Percentiles rank a stretch among this genome's conserved stretches.
Conservation (phyloP, 2,113 vertebrate genomes). For the Dendrocopos noguchii region DNA sequence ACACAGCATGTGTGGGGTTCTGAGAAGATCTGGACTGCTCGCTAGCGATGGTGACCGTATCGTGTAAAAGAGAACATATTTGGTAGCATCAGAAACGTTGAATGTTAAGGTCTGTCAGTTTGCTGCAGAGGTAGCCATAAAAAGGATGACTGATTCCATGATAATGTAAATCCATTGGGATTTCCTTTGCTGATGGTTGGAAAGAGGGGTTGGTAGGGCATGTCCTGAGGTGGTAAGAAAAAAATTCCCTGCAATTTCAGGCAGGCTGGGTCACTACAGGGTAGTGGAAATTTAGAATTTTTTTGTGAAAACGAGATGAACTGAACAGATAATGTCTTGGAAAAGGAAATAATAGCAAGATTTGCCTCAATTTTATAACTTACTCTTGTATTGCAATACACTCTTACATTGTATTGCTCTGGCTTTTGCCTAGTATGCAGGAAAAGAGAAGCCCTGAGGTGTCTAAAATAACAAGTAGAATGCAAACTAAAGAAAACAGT, state of each 20-base stretch:
- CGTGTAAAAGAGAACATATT: rapidly evolving
- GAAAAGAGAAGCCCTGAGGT: neutral
- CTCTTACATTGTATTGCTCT: neutral
- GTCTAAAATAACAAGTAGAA: neutral
- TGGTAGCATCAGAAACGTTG: neutral
- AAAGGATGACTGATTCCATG: neutral
- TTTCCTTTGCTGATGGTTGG: neutral
- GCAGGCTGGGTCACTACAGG: neutral
- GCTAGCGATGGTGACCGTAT: rapidly evolving
- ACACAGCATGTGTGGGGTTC: rapidly evolving
- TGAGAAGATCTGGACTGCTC: neutral
- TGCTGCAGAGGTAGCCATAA: neutral
- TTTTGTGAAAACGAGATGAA: neutral
- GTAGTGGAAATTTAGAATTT: neutral
- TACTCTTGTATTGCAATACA: neutral
- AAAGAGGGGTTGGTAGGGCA: neutral
- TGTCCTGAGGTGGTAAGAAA: neutral
- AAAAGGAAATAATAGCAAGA: neutral
- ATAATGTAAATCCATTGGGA: neutral
- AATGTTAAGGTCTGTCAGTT: neutral
- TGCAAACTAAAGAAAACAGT: neutral
- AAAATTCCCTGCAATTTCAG: neutral
- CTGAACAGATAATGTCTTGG: neutral
- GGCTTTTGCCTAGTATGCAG: neutral
- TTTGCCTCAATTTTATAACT: neutral